phyloP scores from a whole-genome alignment of 1,140 invertebrate species.

The Macrosteles quadrilineatus region DNA sequence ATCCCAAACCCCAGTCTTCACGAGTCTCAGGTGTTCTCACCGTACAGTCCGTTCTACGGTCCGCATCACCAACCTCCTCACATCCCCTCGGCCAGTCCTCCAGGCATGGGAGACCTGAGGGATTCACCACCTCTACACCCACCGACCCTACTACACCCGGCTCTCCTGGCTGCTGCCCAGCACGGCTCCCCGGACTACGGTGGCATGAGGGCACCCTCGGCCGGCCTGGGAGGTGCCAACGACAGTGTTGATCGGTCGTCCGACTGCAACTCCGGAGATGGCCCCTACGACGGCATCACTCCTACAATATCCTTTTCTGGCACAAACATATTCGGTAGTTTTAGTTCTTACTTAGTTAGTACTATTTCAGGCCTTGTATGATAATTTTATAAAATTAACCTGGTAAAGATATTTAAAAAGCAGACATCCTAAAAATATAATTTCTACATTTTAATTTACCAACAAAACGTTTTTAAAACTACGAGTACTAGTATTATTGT shows the following conservation, averaged over 20 bases:
- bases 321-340: slow-evolving; percentile 11
- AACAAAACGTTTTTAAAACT: too few species aligned
- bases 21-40: slow-evolving; percentile 91
- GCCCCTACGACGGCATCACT: slow-evolving; percentile 85
- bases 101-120: slow-evolving; percentile 41
- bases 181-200: slow-evolving; percentile 72
- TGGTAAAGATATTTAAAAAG: too few species aligned
- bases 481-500: too few species aligned
- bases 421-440: too few species aligned
- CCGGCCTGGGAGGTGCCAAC: slow-evolving; percentile 35
- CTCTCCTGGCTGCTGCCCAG: slow-evolving; percentile 72
- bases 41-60: slow-evolving; percentile 82
- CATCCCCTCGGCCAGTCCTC: slow-evolving; percentile 43
- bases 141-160: slow-evolving; percentile 59
- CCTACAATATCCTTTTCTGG: slow-evolving; percentile 91
- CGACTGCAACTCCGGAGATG: slow-evolving; percentile 85
- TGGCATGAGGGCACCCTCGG: slow-evolving; percentile 58
- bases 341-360: not conserved
- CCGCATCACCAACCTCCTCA: slow-evolving; percentile 47
- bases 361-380: not conserved
- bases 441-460: too few species aligned
- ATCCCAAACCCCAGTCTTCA: slow-evolving; percentile 95
- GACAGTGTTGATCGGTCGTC: slow-evolving; percentile 81
- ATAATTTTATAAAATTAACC: not conserved
- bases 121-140: slow-evolving; percentile 46